Base-by-base conservation (phyloP, 2,797 vertebrate genomes). In the Anas acuta region DNA sequence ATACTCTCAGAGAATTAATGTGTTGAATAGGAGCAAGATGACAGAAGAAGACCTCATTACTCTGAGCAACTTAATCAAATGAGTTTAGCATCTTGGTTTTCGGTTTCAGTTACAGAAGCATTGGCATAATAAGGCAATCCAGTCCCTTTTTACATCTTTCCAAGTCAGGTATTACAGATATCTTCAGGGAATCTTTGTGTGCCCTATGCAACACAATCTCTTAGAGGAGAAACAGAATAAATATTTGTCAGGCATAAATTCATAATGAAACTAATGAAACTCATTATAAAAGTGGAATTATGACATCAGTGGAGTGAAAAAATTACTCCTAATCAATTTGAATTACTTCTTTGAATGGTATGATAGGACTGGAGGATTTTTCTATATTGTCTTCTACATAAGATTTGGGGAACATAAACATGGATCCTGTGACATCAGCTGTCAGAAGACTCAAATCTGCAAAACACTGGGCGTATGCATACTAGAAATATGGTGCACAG, bases 81-180 rank as follows among this genome's bases (percentile, higher is more conserved):
- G 33, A 82, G 35, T 37, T 64, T 22, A 17, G 11, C 49, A 65
- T 30, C n/a, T 57, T 74, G n/a, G 5, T 70, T 74, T 37, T 33
- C 26, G 35, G 1, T n/a, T 70, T 28, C n/a, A 61, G 51, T 47
- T 77, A 28, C 8, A 66, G 65, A 32, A 57, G 2, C 19, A 77
- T 9, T 70, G 20, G 45, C 0, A 0, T 28, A 26, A 53, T 22
- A 72, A 75, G 14, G 18, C 14, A 37, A 12, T 32, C 84, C 39
- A 58, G 26, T 28, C 20, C 13, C 9, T 84, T 65, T 77, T 70
- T 32, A 54, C 14, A 26, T 58, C 57, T 85, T 88, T 67, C 18
- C 10, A 71, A 58, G 51, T 19, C 21, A 75, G 30, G 62, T 85
- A 5, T 51, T 79, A 78, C 23, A 71, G 33, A 67, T 9, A 64